phyloP scores from a whole-genome alignment of 2,888 invertebrate genomes.

The Cryptocheilus praepositus region DNA sequence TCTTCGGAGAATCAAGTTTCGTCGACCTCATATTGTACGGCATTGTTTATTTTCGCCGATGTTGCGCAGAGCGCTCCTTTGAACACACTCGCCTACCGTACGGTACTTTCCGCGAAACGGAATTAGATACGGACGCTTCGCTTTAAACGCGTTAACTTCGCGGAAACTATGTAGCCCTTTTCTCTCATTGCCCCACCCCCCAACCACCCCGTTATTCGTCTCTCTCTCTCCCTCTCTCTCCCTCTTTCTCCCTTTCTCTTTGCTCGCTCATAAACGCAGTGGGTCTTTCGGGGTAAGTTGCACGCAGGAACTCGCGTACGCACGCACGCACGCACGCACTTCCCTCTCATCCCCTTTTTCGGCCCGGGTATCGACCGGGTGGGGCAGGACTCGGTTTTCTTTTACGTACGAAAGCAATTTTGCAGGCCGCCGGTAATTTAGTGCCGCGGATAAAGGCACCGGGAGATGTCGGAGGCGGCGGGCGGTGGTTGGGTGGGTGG shows the following conservation, averaged over 20 bases:
- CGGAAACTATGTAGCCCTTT: slow-evolving; percentile 20
- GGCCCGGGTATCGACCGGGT: slow-evolving; percentile 46
- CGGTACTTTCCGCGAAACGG: slow-evolving; percentile 29
- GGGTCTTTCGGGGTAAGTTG: too few species aligned
- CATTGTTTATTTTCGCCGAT: slow-evolving; percentile 1
- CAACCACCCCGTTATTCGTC: slow-evolving; percentile 5
- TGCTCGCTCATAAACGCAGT: slow-evolving; percentile 1
- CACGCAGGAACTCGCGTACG: slow-evolving; percentile 1
- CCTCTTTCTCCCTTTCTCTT: slow-evolving; percentile 4
- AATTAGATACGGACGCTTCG: slow-evolving; percentile 21
- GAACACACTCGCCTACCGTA: slow-evolving; percentile 25
- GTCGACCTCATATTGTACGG: too few species aligned
- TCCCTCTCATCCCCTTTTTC: slow-evolving; percentile 31
- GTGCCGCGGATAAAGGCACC: slow-evolving; percentile 52
- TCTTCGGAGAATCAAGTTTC: too few species aligned
- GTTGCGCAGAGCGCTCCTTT: slow-evolving; percentile 9
- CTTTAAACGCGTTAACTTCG: slow-evolving; percentile 20
- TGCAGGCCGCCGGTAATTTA: slow-evolving; percentile 62
- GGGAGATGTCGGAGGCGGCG: slow-evolving; percentile 16
- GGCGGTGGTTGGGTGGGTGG: not conserved
- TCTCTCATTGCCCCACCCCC: slow-evolving; percentile 12
- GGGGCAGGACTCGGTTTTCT: slow-evolving; percentile 53
- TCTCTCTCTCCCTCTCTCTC: slow-evolving; percentile 14
- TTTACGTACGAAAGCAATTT: slow-evolving; percentile 64
- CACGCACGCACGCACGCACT: slow-evolving; percentile 33